phyloP scores from a whole-genome alignment of 2,888 invertebrate species.

The Gastrophysa polygoni region DNA sequence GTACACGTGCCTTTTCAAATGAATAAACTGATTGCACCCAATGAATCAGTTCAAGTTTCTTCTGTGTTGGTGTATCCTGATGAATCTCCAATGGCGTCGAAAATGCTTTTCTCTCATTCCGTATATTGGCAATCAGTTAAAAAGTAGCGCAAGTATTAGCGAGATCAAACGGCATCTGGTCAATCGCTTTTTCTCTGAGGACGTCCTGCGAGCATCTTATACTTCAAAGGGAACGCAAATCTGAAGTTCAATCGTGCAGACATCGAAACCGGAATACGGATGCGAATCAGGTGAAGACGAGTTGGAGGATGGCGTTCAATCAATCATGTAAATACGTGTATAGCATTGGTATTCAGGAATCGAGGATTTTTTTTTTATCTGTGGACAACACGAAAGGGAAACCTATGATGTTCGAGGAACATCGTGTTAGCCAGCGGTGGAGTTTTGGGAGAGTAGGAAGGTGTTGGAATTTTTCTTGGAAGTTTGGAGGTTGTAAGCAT shows the following conservation, averaged over 20 bases:
- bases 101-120: conserved; percentile 19
- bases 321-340: no score
- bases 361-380: no score
- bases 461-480: no score
- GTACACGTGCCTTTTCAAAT: no score
- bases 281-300: background rate
- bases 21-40: no score
- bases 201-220: conserved; percentile 27
- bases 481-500: no score
- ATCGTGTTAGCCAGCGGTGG: no score
- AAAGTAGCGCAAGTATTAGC: conserved; percentile 39
- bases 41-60: no score
- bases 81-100: conserved; percentile 15
- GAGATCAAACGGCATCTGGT: conserved; percentile 37
- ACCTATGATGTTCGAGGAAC: no score
- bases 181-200: conserved; percentile 37
- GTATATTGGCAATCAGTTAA: conserved; percentile 40
- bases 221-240: conserved; percentile 29
- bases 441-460: no score
- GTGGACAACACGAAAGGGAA: no score
- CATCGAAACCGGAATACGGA: background rate
- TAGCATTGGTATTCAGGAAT: no score
- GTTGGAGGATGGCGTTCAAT: background rate
- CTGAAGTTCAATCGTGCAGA: conserved; percentile 18
- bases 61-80: conserved; percentile 14